Base-by-base conservation (phyloP, 2,888 invertebrate species). In the Eupithecia vulgata region DNA sequence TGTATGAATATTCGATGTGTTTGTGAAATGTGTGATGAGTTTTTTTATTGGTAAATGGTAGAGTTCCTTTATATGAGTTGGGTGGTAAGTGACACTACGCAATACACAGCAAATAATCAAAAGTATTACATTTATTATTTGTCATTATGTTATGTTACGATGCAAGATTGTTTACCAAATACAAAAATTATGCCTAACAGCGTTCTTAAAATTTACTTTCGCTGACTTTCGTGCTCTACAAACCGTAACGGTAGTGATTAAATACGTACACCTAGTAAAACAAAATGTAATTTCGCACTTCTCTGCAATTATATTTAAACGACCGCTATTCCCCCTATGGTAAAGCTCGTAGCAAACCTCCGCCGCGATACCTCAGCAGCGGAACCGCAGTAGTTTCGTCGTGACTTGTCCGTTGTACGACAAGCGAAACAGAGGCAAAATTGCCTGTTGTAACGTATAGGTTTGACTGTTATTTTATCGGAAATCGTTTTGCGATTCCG, bases 11-110 rank as follows among this genome's bases (percentile, higher is more conserved):
- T n/a, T 25, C 10, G 35, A 34, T 59, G 67, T 67, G 61, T 12
- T 25, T 30, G 76, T 76, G 75, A 73, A 73, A 77, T 25, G 5
- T 57, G 76, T 76, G 75, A 75, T 72, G 64, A 35, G 7, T 37
- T 71, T 30, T 62, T 48, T 30, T 67, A 59, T 62, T 67, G 21
- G 40, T 40, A 25, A 21, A 40, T 37, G 65, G 65, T 65, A 65
- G 17, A 34, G 61, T 30, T 48, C 30, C 30, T n/a, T n/a, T 30
- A 30, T n/a, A 45, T n/a, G 12, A 17, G 15, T 45, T 1, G 1
- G 57, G 34, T 61, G 61, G 61, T 61, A 61, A 61, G 61, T 34
- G 17, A 15, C 15, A n/a, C 10, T 8, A 21, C 4, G 21, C 21
- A 21, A 21, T 52, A 21, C 7, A n/a, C 52, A 52, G 52, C 21